These are phyloP conservation scores for Aphelocoma californica DNA, from an alignment of 2,797 vertebrate species.

Conservation along the genomic window DNA sequence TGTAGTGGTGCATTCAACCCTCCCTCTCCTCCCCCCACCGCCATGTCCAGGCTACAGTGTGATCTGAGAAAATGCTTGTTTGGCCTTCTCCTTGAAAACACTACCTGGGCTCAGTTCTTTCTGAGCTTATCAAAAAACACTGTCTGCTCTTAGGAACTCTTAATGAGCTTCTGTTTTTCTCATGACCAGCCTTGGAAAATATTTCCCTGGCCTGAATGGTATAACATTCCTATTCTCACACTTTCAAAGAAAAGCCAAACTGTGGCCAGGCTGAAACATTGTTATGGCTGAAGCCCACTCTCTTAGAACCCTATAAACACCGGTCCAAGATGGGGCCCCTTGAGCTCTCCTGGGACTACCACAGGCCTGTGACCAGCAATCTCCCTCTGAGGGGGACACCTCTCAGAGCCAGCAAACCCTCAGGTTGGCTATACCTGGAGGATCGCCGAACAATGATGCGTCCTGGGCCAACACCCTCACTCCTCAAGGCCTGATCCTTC, in stretches of 20 bases:
- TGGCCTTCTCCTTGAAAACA: neutral
- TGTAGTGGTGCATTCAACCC: neutral
- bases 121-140: neutral
- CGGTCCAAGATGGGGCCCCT: neutral
- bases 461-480: neutral
- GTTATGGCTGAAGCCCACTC: neutral
- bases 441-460: accelerated
- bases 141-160: neutral
- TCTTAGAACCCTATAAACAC: neutral
- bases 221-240: neutral
- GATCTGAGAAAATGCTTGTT: neutral
- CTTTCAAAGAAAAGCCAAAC: neutral
- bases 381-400: neutral
- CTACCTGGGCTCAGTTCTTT: neutral
- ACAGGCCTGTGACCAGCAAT: neutral
- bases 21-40: too few relatives aligned
- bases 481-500: neutral
- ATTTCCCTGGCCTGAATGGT: neutral
- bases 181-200: neutral
- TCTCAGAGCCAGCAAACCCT: neutral
- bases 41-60: neutral
- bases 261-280: neutral
- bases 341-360: too few relatives aligned
- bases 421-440: neutral
- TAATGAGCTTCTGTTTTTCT: neutral